Evolutionary conservation across 2,888 invertebrate species (phyloP).

Genomic region (Bruchidius siliquastri): DNA sequence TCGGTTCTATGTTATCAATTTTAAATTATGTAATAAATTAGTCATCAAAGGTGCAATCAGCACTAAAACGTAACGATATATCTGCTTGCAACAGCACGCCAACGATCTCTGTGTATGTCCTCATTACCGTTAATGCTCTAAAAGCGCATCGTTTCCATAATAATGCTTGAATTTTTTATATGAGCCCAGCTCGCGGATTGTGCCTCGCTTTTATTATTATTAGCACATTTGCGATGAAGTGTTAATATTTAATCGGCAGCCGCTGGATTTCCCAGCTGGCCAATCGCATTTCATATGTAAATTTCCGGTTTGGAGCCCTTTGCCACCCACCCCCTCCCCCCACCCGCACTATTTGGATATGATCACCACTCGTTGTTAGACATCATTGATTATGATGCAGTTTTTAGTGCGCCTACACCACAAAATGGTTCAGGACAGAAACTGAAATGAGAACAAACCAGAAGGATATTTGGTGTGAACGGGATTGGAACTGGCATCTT

Average conservation of each 20-base stretch:
- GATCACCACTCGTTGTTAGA: no score
- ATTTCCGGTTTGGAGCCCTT: constrained; percentile 28
- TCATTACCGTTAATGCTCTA: neutral
- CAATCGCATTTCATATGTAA: constrained; percentile 35
- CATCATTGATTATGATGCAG: no score
- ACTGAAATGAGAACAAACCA: no score
- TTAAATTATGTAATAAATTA: no score
- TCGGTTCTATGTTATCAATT: no score
- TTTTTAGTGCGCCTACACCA: no score
- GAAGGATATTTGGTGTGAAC: no score
- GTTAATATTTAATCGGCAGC: constrained; percentile 39
- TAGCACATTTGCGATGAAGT: constrained; percentile 37
- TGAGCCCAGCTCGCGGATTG: neutral
- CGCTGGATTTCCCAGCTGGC: constrained; percentile 32
- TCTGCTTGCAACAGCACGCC: neutral
- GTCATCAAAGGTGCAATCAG: no score
- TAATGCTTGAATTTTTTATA: neutral
- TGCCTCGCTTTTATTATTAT: constrained; percentile 19
- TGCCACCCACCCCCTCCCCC: neutral
- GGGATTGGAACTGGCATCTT: no score
- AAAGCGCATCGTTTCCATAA: neutral
- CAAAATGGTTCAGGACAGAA: no score
- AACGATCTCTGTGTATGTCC: neutral
- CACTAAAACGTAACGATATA: no score
- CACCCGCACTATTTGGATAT: neutral